phyloP scores from a whole-genome alignment of 2,888 invertebrate species.

The Dryomyza anilis region DNA sequence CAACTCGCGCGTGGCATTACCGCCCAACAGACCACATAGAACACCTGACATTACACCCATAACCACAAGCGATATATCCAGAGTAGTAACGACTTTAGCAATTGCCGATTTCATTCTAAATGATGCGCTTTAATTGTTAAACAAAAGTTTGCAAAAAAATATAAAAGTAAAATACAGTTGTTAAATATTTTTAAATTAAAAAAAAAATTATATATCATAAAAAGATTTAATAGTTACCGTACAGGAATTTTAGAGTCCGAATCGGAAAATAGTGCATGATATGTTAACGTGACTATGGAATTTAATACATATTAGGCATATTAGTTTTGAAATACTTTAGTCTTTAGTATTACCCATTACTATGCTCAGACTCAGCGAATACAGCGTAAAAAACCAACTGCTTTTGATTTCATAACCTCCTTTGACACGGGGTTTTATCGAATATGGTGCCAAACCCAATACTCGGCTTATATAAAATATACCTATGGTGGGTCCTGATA shows the following conservation, averaged over 20 bases:
- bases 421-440: too few relatives aligned
- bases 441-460: conserved; percentile 56
- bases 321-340: too few relatives aligned
- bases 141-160: conserved; percentile 22
- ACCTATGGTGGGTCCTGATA: conserved; percentile 52
- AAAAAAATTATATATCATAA: conserved; percentile 10
- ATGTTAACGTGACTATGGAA: conserved; percentile 54
- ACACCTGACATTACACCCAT: conserved; percentile 53
- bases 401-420: conserved; percentile 48
- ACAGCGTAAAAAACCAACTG: conserved; percentile 52
- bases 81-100: conserved; percentile 60
- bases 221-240: conserved; percentile 46
- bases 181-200: conserved; percentile 8
- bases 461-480: conserved; percentile 56
- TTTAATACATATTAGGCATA: neutral
- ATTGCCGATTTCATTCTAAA: conserved; percentile 62
- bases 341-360: too few relatives aligned
- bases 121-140: conserved; percentile 53
- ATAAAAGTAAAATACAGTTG: too few relatives aligned
- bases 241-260: conserved; percentile 57
- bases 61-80: conserved; percentile 60
- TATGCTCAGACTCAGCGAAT: conserved; percentile 48
- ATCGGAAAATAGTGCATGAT: conserved; percentile 56
- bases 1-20: conserved; percentile 52
- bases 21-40: conserved; percentile 55